These are phyloP conservation scores for Plebejus anna DNA, from an alignment of 2,888 invertebrate genomes.

Conservation along the genomic window DNA sequence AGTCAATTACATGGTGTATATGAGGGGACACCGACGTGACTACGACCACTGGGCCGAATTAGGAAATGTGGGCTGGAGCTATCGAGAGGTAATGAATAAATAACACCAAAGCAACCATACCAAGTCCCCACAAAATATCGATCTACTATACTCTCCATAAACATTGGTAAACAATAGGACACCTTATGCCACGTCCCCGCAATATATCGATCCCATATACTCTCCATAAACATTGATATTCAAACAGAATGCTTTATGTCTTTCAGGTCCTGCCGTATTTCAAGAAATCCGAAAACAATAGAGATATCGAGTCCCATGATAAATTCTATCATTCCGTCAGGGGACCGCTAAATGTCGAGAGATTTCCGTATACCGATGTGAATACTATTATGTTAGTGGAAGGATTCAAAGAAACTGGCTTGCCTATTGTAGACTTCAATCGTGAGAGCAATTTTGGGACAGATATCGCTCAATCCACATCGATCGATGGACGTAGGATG, in stretches of 20 bases:
- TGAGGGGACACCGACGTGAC: conserved; percentile 81
- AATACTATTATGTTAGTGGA: conserved; percentile 79
- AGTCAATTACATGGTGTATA: conserved; percentile 83
- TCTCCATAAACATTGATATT: conserved; percentile 6
- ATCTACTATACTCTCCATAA: background rate
- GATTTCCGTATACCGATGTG: conserved; percentile 81
- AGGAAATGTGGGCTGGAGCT: conserved; percentile 83
- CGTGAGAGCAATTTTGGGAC: conserved; percentile 80
- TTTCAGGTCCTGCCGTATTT: conserved; percentile 84
- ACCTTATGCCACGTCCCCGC: background rate
- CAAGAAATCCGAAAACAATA: conserved; percentile 83
- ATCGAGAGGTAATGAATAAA: conserved; percentile 62
- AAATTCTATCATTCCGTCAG: conserved; percentile 79
- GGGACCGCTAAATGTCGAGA: conserved; percentile 83
- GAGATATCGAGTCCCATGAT: conserved; percentile 75
- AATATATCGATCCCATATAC: background rate
- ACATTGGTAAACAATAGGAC: background rate
- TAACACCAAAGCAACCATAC: background rate
- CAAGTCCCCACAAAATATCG: background rate
- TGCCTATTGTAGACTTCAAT: conserved; percentile 80
- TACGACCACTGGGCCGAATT: conserved; percentile 83
- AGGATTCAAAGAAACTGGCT: conserved; percentile 82
- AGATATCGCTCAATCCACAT: conserved; percentile 82
- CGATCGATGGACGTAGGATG: conserved; percentile 78
- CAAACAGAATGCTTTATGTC: background rate